Conservation (phyloP, 2,113 vertebrate genomes). For the Dicaeum eximium region DNA sequence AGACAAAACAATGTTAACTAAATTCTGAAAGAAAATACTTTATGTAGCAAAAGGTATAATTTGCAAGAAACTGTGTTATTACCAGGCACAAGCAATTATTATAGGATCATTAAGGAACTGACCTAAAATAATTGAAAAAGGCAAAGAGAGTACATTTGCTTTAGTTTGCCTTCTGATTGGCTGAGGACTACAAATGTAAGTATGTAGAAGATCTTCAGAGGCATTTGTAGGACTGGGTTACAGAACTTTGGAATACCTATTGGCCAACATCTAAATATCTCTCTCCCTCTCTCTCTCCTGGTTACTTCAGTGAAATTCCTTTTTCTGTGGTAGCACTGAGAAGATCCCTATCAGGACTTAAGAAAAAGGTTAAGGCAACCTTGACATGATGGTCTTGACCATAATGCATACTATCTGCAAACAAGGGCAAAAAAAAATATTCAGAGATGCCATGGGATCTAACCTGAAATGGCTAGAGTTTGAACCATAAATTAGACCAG, state of each 20-base stretch:
- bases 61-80: not conserved
- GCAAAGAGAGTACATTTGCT: not conserved
- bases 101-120: not conserved
- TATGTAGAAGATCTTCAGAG: not conserved
- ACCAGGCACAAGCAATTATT: not conserved
- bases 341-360: not conserved
- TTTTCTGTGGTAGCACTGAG: not conserved
- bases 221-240: not conserved
- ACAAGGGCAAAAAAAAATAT: not conserved
- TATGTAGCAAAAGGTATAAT: not conserved
- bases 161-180: not conserved
- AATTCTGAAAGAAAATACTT: not conserved
- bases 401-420: not conserved
- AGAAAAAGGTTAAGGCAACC: not conserved
- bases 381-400: not conserved
- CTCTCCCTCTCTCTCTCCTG: not conserved
- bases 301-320: not conserved
- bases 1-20: not conserved
- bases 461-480: not conserved
- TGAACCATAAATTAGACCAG: not conserved
- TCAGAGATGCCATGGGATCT: not conserved
- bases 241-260: not conserved
- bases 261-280: not conserved
- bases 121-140: not conserved
- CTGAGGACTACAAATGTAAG: not conserved